Conservation (phyloP, 53 echinoderm and acorn worm genomes). For the Patiria pectinifera region DNA sequence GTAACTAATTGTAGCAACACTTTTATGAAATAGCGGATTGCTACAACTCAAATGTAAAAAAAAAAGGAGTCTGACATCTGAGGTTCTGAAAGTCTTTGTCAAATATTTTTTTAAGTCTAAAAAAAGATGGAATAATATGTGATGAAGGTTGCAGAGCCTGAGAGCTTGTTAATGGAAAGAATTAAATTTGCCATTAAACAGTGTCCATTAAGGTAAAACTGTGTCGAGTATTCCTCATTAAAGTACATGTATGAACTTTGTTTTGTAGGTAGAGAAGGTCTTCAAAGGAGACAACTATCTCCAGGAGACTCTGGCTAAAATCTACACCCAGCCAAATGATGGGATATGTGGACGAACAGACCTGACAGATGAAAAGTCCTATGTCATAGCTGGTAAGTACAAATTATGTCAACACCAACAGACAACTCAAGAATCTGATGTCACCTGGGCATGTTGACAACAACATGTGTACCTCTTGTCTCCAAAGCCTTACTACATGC, state of each 20-base stretch:
- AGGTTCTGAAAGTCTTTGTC: background rate
- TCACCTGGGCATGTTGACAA: too few relatives aligned
- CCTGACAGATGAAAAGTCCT: constrained; percentile 62
- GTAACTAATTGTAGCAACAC: background rate
- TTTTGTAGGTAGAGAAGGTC: constrained; percentile 77
- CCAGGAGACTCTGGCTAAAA: constrained; percentile 65
- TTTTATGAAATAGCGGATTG: background rate
- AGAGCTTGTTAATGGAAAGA: too few relatives aligned
- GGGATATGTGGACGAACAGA: constrained; percentile 75
- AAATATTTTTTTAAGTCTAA: background rate
- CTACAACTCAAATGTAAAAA: background rate
- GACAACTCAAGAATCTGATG: too few relatives aligned
- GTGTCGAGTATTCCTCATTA: too few relatives aligned
- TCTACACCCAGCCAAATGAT: constrained; percentile 72
- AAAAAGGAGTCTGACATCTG: background rate
- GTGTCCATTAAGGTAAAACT: too few relatives aligned
- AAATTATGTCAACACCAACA: background rate
- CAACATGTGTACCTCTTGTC: too few relatives aligned
- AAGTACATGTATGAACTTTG: background rate
- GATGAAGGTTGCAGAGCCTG: background rate
- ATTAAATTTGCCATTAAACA: too few relatives aligned
- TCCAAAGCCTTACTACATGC: too few relatives aligned
- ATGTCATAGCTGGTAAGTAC: constrained; percentile 81
- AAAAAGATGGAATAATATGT: background rate
- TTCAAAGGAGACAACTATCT: constrained; percentile 84